Conservation (phyloP, 2,888 invertebrate species). For the Diploptera punctata region DNA sequence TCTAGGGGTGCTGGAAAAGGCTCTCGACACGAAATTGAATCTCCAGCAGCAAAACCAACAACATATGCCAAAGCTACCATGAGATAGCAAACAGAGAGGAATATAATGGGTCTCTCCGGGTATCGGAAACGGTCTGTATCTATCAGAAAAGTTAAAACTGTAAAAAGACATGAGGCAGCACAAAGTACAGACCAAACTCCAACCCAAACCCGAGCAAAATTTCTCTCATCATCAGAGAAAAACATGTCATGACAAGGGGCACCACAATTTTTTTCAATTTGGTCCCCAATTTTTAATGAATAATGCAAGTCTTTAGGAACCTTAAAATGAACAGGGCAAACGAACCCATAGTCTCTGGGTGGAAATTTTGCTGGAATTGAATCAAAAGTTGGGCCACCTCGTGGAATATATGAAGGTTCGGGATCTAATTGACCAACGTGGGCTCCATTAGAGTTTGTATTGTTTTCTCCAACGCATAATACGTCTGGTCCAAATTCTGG, state of each 20-base stretch:
- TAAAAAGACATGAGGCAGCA: constrained; percentile 89
- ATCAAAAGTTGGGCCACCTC: constrained; percentile 47
- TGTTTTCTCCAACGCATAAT: constrained; percentile 83
- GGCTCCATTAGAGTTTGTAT: constrained; percentile 56
- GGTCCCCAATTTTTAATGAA: constrained; percentile 80
- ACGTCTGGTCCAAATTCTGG: constrained; percentile 72
- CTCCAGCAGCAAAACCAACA: constrained; percentile 82
- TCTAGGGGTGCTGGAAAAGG: constrained; percentile 76
- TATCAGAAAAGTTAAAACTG: constrained; percentile 90
- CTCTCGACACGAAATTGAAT: constrained; percentile 82
- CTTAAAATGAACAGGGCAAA: constrained; percentile 86
- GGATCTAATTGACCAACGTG: not conserved
- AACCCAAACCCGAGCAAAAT: constrained; percentile 89
- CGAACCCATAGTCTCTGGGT: constrained; percentile 76
- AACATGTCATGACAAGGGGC: constrained; percentile 94
- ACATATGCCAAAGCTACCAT: constrained; percentile 94
- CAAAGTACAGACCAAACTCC: constrained; percentile 93
- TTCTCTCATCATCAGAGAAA: constrained; percentile 81
- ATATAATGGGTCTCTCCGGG: constrained; percentile 97
- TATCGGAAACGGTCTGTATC: constrained; percentile 96
- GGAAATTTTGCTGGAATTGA: constrained; percentile 42
- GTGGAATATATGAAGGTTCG: not conserved
- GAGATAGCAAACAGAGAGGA: constrained; percentile 93
- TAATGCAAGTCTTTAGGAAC: constrained; percentile 84
- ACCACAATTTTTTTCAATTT: constrained; percentile 77